A percentile compares a stretch with the other conserved stretches of the same genome.
These are phyloP conservation scores for Eumaeus atala DNA, from an alignment of 1,140 invertebrate species.

Conservation along the genomic window DNA sequence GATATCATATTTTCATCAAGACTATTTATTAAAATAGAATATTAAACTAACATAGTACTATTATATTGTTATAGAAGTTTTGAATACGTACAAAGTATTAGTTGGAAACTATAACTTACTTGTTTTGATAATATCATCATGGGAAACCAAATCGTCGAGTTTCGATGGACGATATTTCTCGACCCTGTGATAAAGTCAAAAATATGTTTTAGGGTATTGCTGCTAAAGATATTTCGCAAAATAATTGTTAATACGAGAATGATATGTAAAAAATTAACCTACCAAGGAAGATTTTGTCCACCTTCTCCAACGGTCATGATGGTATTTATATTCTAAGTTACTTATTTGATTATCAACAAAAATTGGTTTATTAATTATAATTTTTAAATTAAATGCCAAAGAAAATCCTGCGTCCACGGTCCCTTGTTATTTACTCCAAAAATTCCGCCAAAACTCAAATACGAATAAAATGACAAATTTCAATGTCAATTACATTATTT, in stretches of 20 bases:
- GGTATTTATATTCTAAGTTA: not conserved
- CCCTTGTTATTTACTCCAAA: no score
- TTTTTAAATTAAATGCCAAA: no score
- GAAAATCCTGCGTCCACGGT: no score
- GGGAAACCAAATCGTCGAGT: constrained; percentile 95
- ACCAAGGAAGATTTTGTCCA: constrained; percentile 75
- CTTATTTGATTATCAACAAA: no score
- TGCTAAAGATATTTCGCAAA: not conserved
- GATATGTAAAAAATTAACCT: constrained; percentile 22
- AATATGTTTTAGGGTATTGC: not conserved
- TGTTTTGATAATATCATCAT: constrained; percentile 97
- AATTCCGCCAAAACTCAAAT: constrained; percentile 5
- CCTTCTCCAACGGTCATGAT: constrained; percentile 52
- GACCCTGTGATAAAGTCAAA: constrained; percentile 83
- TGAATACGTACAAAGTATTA: not conserved
- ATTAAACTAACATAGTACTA: no score
- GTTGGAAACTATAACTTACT: constrained; percentile 79
- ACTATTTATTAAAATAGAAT: no score
- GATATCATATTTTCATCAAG: constrained; percentile 18
- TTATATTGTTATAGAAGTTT: no score
- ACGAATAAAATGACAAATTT: not conserved
- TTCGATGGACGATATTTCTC: constrained; percentile 97
- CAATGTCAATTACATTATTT: no score
- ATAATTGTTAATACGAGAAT: not conserved
- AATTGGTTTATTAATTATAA: no score